Percentiles rank a stretch among this genome's conserved stretches.
phyloP scores from a whole-genome alignment of 2,888 invertebrate species.

The Xestia sexstrigata region DNA sequence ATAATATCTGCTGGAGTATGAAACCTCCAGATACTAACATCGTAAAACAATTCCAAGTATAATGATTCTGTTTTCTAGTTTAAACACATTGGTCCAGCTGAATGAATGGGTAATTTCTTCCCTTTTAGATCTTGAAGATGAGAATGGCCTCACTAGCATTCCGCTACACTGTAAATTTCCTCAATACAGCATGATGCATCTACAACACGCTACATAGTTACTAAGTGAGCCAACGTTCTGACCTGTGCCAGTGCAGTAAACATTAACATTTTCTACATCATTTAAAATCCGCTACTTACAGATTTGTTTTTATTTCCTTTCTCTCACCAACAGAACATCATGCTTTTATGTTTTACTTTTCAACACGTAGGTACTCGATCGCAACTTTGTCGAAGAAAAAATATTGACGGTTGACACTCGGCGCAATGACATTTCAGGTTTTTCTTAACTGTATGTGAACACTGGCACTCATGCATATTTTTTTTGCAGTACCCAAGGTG shows the following conservation, averaged over 20 bases:
- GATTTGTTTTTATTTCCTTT: slow-evolving; percentile 60
- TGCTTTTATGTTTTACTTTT: slow-evolving; percentile 43
- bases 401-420: slow-evolving; percentile 4
- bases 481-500: slow-evolving; percentile 10
- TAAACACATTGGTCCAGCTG: not conserved
- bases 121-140: not conserved
- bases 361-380: slow-evolving; percentile 44
- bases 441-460: slow-evolving; percentile 24
- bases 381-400: slow-evolving; percentile 31
- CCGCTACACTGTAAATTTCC: slow-evolving; percentile 1
- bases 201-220: slow-evolving; percentile 21
- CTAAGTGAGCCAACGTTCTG: slow-evolving; percentile 49
- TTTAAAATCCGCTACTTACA: slow-evolving; percentile 51
- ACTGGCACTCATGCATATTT: slow-evolving; percentile 21
- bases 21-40: not conserved
- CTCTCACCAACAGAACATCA: slow-evolving; percentile 45
- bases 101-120: not conserved
- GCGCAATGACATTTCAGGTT: slow-evolving; percentile 26
- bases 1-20: not conserved
- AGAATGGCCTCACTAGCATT: not conserved
- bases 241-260: slow-evolving; percentile 38
- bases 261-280: slow-evolving; percentile 53
- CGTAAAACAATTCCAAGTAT: not conserved
- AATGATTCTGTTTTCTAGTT: not conserved
- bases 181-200: slow-evolving; percentile 41